phyloP scores from a whole-genome alignment of 2,888 invertebrate genomes.

The Apamea crenata region DNA sequence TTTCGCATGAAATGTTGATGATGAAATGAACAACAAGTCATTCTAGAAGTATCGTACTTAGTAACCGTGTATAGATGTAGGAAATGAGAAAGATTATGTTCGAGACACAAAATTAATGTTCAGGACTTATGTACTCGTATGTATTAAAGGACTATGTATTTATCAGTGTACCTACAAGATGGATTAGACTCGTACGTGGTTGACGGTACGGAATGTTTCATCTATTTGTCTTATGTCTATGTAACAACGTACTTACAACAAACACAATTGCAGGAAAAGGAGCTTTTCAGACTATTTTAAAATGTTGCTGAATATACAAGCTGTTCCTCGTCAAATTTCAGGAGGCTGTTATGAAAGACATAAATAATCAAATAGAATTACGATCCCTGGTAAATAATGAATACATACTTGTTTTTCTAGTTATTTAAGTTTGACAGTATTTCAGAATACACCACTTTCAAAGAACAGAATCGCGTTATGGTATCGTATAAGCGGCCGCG shows the following conservation, averaged over 20 bases:
- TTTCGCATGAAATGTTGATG: not conserved
- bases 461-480: too few species aligned
- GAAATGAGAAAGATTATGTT: conserved; percentile 3
- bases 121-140: not conserved
- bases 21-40: not conserved
- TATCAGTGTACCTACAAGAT: conserved; percentile 15
- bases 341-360: too few species aligned
- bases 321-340: too few species aligned
- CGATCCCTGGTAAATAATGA: too few species aligned
- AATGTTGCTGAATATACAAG: not conserved
- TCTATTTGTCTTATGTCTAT: not conserved
- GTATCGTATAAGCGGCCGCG: too few species aligned
- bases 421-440: too few species aligned
- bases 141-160: not conserved
- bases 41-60: not conserved
- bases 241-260: not conserved
- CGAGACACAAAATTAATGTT: conserved; percentile 8
- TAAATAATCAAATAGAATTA: too few species aligned
- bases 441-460: too few species aligned
- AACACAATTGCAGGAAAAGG: not conserved
- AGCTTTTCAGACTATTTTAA: not conserved
- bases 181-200: not conserved
- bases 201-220: not conserved
- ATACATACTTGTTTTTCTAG: too few species aligned
- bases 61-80: not conserved